Evolutionary conservation across 2,113 vertebrate species (phyloP).

Genomic region (Tenebrosternarchus preto): DNA sequence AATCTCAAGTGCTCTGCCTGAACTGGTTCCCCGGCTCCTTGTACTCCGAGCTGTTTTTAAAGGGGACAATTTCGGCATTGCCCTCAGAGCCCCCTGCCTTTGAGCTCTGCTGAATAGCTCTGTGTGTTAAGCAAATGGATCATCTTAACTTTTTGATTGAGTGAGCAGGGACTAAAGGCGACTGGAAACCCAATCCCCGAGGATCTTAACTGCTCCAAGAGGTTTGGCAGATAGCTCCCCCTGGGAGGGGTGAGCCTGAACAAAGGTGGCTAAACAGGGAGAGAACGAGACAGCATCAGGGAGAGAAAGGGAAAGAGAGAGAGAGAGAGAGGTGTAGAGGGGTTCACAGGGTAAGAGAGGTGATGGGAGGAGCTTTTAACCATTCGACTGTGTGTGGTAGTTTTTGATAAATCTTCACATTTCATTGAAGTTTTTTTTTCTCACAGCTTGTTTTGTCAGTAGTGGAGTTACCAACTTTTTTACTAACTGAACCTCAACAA

Average conservation of each 20-base stretch:
- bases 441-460: neutral
- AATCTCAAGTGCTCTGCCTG: constrained; percentile 51
- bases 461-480: neutral
- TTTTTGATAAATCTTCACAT: constrained; percentile 1
- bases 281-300: constrained; percentile 54
- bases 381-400: constrained; percentile 15
- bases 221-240: constrained; percentile 73
- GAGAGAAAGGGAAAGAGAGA: constrained; percentile 51
- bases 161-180: constrained; percentile 79
- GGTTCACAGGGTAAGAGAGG: constrained; percentile 6
- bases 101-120: constrained; percentile 74
- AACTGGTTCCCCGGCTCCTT: constrained; percentile 54
- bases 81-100: constrained; percentile 67
- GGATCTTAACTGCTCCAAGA: constrained; percentile 75
- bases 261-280: constrained; percentile 72
- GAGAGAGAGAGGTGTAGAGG: constrained; percentile 19
- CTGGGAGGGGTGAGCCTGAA: constrained; percentile 66
- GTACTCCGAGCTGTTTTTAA: constrained; percentile 54
- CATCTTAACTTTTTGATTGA: constrained; percentile 81
- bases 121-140: constrained; percentile 82
- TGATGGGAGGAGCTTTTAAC: constrained; percentile 17
- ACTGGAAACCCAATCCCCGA: constrained; percentile 77
- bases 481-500: neutral
- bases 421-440: neutral
- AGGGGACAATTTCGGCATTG: constrained; percentile 53